Conservation (phyloP, 2,113 vertebrate genomes). For the Tachysurus fulvidraco region DNA sequence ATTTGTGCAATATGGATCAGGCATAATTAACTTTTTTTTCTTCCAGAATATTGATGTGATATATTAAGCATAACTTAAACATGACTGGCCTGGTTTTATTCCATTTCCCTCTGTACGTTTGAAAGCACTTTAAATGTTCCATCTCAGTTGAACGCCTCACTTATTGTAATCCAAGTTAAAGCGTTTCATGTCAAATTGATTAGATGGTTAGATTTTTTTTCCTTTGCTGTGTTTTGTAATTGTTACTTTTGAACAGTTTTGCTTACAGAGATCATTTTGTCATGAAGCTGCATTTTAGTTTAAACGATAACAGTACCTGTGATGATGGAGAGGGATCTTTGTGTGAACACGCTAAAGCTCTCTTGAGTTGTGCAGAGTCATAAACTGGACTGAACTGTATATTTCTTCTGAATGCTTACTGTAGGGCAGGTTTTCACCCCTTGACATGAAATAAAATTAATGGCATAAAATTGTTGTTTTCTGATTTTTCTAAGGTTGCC, state of each 20-base stretch:
- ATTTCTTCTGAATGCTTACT: conserved; percentile 53
- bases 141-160: conserved; percentile 45
- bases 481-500: background rate
- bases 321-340: conserved; percentile 30
- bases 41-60: conserved; percentile 26
- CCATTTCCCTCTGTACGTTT: conserved; percentile 34
- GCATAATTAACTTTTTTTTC: conserved; percentile 21
- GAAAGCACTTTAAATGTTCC: conserved; percentile 56
- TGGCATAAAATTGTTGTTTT: conserved; percentile 20
- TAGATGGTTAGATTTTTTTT: conserved; percentile 12
- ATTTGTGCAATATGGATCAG: conserved; percentile 53
- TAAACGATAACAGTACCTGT: conserved; percentile 26
- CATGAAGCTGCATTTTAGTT: conserved; percentile 35
- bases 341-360: conserved; percentile 45
- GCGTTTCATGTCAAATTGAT: conserved; percentile 34
- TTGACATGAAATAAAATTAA: conserved; percentile 55
- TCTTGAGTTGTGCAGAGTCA: conserved; percentile 40
- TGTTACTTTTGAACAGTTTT: conserved; percentile 37
- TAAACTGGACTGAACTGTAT: conserved; percentile 52
- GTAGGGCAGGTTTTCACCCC: conserved; percentile 56
- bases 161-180: conserved; percentile 30
- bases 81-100: conserved; percentile 39
- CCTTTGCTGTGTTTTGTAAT: conserved; percentile 31
- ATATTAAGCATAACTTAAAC: conserved; percentile 3
- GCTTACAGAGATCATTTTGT: conserved; percentile 39